Evolutionary conservation across 2,797 vertebrate genomes (phyloP).

Genomic region (Acipenser transmontanus): DNA sequence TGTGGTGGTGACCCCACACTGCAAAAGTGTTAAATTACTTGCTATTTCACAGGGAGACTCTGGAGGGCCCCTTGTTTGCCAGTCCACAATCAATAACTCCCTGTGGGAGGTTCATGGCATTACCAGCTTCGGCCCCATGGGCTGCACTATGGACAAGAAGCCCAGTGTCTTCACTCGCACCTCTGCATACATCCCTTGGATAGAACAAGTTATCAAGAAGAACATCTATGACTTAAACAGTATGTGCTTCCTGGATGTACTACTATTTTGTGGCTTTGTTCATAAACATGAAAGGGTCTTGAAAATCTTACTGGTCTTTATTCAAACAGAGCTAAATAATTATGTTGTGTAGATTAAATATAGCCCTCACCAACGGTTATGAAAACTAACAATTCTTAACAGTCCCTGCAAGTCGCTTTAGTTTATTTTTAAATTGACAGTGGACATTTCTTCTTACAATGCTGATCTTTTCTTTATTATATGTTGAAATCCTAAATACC

Average conservation of each 20-base stretch:
- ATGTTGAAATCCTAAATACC: too few relatives aligned
- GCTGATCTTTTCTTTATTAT: too few relatives aligned
- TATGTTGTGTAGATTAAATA: too few relatives aligned
- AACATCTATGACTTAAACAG: slow-evolving; percentile 54
- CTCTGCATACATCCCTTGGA: slow-evolving; percentile 63
- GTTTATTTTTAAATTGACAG: too few relatives aligned
- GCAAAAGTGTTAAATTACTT: neutral
- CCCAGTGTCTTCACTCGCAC: slow-evolving; percentile 65
- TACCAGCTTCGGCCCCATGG: slow-evolving; percentile 69
- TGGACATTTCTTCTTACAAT: too few relatives aligned
- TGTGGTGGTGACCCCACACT: neutral
- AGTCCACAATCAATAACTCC: slow-evolving; percentile 32
- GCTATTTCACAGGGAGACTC: slow-evolving; percentile 56
- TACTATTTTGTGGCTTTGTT: neutral
- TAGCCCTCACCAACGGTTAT: too few relatives aligned
- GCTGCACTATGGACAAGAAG: slow-evolving; percentile 70
- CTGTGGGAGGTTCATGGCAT: slow-evolving; percentile 64
- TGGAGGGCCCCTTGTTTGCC: slow-evolving; percentile 65
- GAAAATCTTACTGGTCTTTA: too few relatives aligned
- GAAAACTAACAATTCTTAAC: too few relatives aligned
- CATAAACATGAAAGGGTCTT: too few relatives aligned
- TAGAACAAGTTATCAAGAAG: slow-evolving; percentile 53
- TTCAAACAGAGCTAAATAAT: too few relatives aligned
- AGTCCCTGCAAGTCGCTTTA: too few relatives aligned
- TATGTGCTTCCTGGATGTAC: slow-evolving; percentile 28